Evolutionary conservation across 1,140 invertebrate species (phyloP), one percentile per base, ranked within the genome.

Genomic region (Aphelenchoides fujianensis): DNA sequence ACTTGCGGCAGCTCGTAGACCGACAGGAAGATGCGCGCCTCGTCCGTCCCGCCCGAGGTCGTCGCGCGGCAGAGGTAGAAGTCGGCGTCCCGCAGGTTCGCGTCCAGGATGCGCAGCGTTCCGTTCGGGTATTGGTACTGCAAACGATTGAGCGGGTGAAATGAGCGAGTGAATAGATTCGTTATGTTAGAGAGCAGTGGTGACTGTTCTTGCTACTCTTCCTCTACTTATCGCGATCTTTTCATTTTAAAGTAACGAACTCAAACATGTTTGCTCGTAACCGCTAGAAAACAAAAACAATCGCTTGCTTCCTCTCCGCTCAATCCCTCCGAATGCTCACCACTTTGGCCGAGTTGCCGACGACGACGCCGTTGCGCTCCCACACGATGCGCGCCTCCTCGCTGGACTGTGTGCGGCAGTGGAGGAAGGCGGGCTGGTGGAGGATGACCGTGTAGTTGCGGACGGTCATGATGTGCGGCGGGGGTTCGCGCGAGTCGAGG

Each of bases 401-500:
- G n/a, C 79, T 76, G 74, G 87, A 88, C 54, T 82, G 81, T 3
- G 86, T 86, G 55, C 78, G 72, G 78, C 88, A 89, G 3, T 83
- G 81, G 19, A 89, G 70, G 3, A 85, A 74, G 23, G 86, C 87
- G n/a, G 80, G 68, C 2, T 81, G 67, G 32, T 85, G 85, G 3
- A 86, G 83, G 19, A 85, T 70, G 0, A 85, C 85, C 3, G 87
- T 85, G 2, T 85, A 85, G 76, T 88, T 88, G 54, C 76, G 59
- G 19, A 85, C 76, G 2, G 79, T 77, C 2, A 76, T 68, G 16
- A 88, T 87, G 5, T 81, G 75, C 9, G 88, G 88, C 1, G 88
- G 87, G 3, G 87, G 87, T 72, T 88, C 88, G 79, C 82, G 85
- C 23, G 87, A 82, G 75, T 88, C 86, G 7, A 88, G 76, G 66